Base-by-base conservation (phyloP, 2,888 invertebrate species). In the Chalcis sispes region DNA sequence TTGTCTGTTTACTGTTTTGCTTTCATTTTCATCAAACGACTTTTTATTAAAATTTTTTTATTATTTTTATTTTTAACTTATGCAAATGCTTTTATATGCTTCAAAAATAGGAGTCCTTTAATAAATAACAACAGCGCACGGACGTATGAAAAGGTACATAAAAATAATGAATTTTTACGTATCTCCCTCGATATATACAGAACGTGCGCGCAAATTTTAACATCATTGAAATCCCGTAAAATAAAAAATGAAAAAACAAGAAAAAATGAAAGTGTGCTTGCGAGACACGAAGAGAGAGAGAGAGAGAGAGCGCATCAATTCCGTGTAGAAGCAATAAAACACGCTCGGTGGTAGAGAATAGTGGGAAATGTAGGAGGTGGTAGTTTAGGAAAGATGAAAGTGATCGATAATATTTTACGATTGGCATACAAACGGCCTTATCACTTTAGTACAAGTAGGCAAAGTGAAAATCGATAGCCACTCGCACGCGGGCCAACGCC, bases 321-420 rank as follows among this genome's bases (percentile, higher is more conserved):
- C 18, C n/a, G 29, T 4, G 25, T 29, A 2, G 29, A 56, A 13
- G 32, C 32, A 56, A 23, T 23, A 27, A 15, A 40, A 61, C n/a
- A 13, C 23, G 29, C 36, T 13, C 36, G 40, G n/a, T 36, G 52
- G 67, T 61, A 52, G 61, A 61, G 54, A 62, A 62, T 58, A 36
- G 36, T n/a, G 10, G 10, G 4, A 36, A 10, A 36, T 36, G 36
- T 36, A 36, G 36, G 18, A 15, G 48, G 48, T 7, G 50, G n/a
- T 48, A n/a, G 2, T 3, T n/a, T 10, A 23, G 40, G 20, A 50
- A 29, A 61, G 65, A 65, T 46, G 71, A 71, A 76, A 64, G 52
- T 56, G 72, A 67, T 67, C 72, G 67, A 76, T 66, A 72, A 76
- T 76, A 72, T 76, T 76, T 76, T 76, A 76, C 64, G 75, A 72